Evolutionary conservation across 2,797 vertebrate genomes (phyloP), one percentile per base, ranked within the genome.

Genomic region (Salarias fasciatus): DNA sequence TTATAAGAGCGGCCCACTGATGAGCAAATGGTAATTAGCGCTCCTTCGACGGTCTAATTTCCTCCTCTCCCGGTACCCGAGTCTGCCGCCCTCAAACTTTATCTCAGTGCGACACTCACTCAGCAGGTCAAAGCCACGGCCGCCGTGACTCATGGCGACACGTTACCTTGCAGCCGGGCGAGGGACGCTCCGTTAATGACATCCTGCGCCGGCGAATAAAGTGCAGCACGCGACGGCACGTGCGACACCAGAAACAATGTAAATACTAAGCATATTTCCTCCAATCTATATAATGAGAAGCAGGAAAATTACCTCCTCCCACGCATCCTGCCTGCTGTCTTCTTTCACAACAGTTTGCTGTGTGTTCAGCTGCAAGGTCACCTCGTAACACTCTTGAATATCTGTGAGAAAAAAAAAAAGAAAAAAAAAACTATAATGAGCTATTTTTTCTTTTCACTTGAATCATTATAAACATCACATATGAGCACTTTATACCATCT

Each of bases 331-430:
- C 49, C 61, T 55, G 76, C 79, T 62, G 14, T 89, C 88, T 76
- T 90, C 86, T 79, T 85, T 87, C 60, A 71, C 81, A 75, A 68
- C 84, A 57, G 79, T 88, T 80, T 86, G 82, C 50, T 82, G 80
- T 43, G 87, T 64, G 73, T 91, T 93, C 56, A 91, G 88, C 56
- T 91, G 90, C 86, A 94, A 87, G 75, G 93, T 93, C 83, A 93
- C 86, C 84, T 93, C 92, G 82, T 94, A 94, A 86, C 92, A 94
- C 86, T 93, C 91, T 80, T 94, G 93, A 86, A 93, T 94, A 87
- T 94, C 92, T 94, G 88, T 46, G 67, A 87, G 79, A 50, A 66
- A 67, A 70, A 66, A 18, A 69, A 59, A 50, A 46, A 61, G 76
- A 47, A 49, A n/a, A n/a, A n/a, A 5, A 4, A 35, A 65, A 82